Base-by-base conservation (phyloP, 1,140 invertebrate genomes). In the Choristoneura fumiferana region DNA sequence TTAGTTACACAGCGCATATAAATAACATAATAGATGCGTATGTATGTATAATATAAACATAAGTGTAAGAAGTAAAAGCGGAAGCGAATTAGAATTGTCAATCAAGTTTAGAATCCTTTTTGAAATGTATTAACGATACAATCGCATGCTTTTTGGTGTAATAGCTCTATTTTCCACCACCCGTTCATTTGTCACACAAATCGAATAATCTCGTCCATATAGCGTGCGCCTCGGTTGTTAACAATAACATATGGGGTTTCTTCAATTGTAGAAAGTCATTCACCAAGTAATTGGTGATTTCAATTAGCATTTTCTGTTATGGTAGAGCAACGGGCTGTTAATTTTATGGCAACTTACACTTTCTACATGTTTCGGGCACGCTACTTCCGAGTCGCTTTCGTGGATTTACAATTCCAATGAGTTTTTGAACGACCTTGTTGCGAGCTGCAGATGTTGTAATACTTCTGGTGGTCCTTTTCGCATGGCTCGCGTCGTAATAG, bases 261-360 rank as follows among this genome's bases (percentile, higher is more conserved):
- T 64, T 56, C 62, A 29, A 29, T 62, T 56, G 68, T 78, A 72
- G 76, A 78, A 76, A 76, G 71, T 63, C 60, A 39, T 58, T 63
- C 57, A 10, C 62, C 35, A 29, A 58, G 62, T 71, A 76, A 73
- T 78, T 70, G 73, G 58, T 71, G 68, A 75, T 71, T 69, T 63
- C 72, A 75, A 77, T 79, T 79, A 75, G 74, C 73, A 73, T 65
- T 70, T 54, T 49, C 54, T 66, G 62, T 63, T 65, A 71, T 71
- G 63, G 67, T 67, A 67, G 13, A 54, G 58, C 62, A 57, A 65
- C 67, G 62, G 62, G 54, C 69, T 49, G 67, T 70, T 73, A 69
- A 69, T 66, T 76, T 71, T 64, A 71, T 71, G 58, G 58, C 63
- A 63, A 76, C 73, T 75, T 73, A 60, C 69, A 78, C 69, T 73